phyloP scores from a whole-genome alignment of 2,888 invertebrate genomes.

The Harpalus rubripes region DNA sequence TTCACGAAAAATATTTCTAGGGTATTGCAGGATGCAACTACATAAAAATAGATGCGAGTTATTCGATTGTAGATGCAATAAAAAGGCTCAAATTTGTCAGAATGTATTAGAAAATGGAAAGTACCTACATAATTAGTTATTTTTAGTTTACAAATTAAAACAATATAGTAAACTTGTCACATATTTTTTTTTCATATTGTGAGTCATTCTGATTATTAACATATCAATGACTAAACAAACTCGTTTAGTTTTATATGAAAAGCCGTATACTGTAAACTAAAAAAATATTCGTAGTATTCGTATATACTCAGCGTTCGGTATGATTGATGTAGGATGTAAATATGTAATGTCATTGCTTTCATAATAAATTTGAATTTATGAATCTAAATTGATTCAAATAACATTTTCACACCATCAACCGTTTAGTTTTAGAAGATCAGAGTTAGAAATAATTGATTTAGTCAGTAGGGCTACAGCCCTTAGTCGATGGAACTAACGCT shows the following conservation, averaged over 20 bases:
- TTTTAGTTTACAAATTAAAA: no score
- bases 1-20: not conserved
- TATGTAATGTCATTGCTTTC: constrained; percentile 6
- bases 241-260: no score
- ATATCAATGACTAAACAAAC: not conserved
- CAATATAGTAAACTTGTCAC: no score
- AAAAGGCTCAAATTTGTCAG: not conserved
- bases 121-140: no score
- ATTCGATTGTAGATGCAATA: not conserved
- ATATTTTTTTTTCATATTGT: not conserved
- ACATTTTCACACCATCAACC: not conserved
- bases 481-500: not conserved
- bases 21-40: not conserved
- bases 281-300: not conserved
- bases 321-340: not conserved
- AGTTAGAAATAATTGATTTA: not conserved
- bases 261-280: not conserved
- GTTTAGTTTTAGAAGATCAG: not conserved
- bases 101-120: not conserved
- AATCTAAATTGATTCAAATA: constrained; percentile 4
- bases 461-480: not conserved
- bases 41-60: no score
- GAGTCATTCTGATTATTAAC: not conserved
- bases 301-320: not conserved
- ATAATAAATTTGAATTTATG: constrained; percentile 4